phyloP scores from a whole-genome alignment of 2,888 invertebrate genomes.

The Matsumyia berberina region DNA sequence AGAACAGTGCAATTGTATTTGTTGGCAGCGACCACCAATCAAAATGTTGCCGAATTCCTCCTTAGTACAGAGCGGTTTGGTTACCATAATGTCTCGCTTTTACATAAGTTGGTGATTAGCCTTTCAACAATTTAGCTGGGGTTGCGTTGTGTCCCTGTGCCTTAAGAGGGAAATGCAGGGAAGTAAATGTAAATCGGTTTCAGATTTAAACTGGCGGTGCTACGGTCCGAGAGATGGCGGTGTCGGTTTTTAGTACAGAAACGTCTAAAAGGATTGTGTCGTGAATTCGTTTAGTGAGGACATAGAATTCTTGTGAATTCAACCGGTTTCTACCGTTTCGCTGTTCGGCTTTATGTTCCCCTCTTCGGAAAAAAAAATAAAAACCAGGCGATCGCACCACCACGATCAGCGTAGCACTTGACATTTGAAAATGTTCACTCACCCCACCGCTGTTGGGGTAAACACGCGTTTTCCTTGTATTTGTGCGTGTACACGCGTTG shows the following conservation, averaged over 20 bases:
- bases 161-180: too few relatives aligned
- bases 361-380: neutral
- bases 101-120: neutral
- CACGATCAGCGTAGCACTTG: neutral
- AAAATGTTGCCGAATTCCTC: slow-evolving; percentile 43
- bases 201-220: neutral
- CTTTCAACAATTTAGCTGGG: neutral
- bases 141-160: slow-evolving; percentile 4
- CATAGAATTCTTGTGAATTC: too few relatives aligned
- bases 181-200: neutral
- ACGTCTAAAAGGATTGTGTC: slow-evolving; percentile 20
- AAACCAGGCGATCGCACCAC: neutral
- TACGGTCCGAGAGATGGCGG: slow-evolving; percentile 36
- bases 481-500: neutral
- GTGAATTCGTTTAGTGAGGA: neutral
- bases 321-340: slow-evolving; percentile 38
- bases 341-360: neutral
- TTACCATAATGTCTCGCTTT: slow-evolving; percentile 3
- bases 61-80: neutral
- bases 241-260: neutral
- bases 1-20: slow-evolving; percentile 53
- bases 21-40: slow-evolving; percentile 55
- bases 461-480: neutral
- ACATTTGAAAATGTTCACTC: neutral
- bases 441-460: too few relatives aligned